Evolutionary conservation across 2,888 invertebrate species (phyloP).

Genomic region (Papilio protenor): DNA sequence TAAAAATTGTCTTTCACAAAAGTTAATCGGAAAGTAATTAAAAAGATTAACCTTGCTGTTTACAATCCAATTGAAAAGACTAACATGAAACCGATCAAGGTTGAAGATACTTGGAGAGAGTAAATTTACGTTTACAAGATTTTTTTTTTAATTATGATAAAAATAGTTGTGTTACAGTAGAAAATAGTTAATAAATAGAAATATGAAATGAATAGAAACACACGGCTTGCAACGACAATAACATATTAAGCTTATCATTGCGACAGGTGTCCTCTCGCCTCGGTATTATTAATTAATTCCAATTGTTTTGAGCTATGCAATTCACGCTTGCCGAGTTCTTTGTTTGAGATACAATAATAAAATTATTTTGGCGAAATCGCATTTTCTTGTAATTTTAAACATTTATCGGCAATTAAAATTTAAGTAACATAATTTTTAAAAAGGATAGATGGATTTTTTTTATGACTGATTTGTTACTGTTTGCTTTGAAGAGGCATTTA

Average conservation of each 20-base stretch:
- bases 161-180: background rate
- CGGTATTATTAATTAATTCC: slow-evolving; percentile 15
- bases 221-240: slow-evolving; percentile 20
- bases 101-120: too few species aligned
- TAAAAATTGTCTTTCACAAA: slow-evolving; percentile 9
- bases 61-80: too few species aligned
- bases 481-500: too few species aligned
- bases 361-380: background rate
- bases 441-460: too few species aligned
- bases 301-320: slow-evolving; percentile 24
- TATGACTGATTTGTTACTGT: too few species aligned
- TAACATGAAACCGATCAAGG: too few species aligned
- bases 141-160: background rate
- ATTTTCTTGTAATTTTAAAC: background rate
- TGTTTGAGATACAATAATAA: background rate
- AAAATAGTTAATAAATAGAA: slow-evolving; percentile 11
- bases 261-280: slow-evolving; percentile 18
- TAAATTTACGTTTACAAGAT: too few species aligned
- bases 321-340: slow-evolving; percentile 11
- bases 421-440: too few species aligned
- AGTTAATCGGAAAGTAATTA: too few species aligned
- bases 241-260: slow-evolving; percentile 17
- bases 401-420: background rate
- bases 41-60: too few species aligned
- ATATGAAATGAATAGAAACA: slow-evolving; percentile 1